Evolutionary conservation across 2,888 invertebrate genomes (phyloP).

Genomic region (Notocelia uddmanniana): DNA sequence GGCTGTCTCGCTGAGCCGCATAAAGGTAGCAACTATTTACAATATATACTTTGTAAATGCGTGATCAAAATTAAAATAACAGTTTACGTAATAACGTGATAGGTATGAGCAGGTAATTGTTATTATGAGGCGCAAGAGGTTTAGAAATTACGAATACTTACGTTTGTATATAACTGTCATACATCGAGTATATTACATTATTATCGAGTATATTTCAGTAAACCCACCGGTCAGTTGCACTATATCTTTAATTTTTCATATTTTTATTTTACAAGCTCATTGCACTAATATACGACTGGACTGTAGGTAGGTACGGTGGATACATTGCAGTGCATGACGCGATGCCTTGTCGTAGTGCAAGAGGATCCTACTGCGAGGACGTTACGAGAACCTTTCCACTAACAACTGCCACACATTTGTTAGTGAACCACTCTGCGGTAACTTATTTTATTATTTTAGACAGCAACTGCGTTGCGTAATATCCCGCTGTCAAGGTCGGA

Average conservation of each 20-base stretch:
- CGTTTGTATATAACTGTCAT: background rate
- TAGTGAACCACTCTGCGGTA: background rate
- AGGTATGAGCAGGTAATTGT: background rate
- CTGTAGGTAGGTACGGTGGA: too few relatives aligned
- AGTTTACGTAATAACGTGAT: conserved; percentile 5
- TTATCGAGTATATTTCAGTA: too few relatives aligned
- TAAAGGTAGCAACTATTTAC: conserved; percentile 12
- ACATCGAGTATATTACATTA: too few relatives aligned
- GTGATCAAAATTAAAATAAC: conserved; percentile 2
- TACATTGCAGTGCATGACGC: too few relatives aligned
- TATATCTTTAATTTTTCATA: too few relatives aligned
- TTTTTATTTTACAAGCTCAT: background rate
- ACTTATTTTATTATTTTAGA: background rate
- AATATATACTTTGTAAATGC: conserved; percentile 19
- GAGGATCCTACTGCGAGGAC: background rate
- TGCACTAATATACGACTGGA: background rate
- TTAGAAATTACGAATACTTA: background rate
- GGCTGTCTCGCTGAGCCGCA: conserved; percentile 12
- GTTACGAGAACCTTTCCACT: too few relatives aligned
- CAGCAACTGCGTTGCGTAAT: background rate
- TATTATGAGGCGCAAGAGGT: background rate
- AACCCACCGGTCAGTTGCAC: too few relatives aligned
- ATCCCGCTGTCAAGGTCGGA: background rate
- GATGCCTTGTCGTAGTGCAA: background rate
- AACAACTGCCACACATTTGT: too few relatives aligned